Base-by-base conservation (phyloP, 2,888 invertebrate species). In the Drosophila algonquin region DNA sequence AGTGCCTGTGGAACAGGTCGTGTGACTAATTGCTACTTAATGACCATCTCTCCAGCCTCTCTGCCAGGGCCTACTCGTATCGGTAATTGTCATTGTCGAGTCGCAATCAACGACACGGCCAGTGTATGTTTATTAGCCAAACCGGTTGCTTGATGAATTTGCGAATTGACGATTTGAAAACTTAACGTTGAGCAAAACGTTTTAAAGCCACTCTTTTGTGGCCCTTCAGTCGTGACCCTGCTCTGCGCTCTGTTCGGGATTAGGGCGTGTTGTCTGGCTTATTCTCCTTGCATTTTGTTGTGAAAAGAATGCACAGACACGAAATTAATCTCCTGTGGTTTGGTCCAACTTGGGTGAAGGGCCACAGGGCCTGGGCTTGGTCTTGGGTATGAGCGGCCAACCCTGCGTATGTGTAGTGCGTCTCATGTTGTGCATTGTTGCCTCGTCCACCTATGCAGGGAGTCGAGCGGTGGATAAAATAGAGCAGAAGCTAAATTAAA, bases 251-350 rank as follows among this genome's bases (percentile, higher is more conserved):
- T 47, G 53, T 21, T 24, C 16, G 59, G 53, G 68, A 48, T 67
- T 70, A 59, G 67, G 81, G 81, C 67, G 74, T 73, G 79, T 63
- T 73, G 73, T 74, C 68, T 58, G 62, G 54, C 27, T 65, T 48
- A 32, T 63, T 48, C 46, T 40, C 45, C 56, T 53, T 75, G 83
- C 69, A 76, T 57, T 69, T 70, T 40, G n/a, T 14, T 46, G 45
- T 30, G 60, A 76, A 80, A 80, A 74, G 78, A 88, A 76, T 76
- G 73, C 68, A 63, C 87, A 88, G 87, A 78, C 83, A 83, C 79
- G 77, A 79, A 88, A 84, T 84, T 88, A 84, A 88, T 88, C 87
- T 84, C 83, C 72, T 83, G 83, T 80, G 83, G 87, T 32, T 79
- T 69, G 63, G 67, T 40, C 50, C 70, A 69, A 70, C 53, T 50